phyloP scores from a whole-genome alignment of 2,113 vertebrate genomes.

The Thalassarche chlororhynchos region DNA sequence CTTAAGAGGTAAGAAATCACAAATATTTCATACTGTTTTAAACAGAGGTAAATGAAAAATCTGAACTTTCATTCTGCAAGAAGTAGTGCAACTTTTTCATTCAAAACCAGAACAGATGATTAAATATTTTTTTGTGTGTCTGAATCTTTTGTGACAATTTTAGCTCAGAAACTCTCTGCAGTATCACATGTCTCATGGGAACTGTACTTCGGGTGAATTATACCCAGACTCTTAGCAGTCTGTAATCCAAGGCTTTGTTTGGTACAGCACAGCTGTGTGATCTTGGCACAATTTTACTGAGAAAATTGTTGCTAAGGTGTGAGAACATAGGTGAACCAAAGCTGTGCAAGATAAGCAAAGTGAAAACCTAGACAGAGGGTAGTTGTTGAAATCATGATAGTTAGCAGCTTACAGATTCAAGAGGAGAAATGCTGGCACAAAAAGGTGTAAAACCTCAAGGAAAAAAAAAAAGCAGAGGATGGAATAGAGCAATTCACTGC shows the following conservation, averaged over 20 bases:
- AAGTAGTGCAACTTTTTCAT: background rate
- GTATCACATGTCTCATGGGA: background rate
- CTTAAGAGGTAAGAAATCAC: background rate
- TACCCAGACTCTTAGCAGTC: background rate
- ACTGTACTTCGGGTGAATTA: background rate
- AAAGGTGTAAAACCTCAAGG: background rate
- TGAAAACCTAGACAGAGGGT: background rate
- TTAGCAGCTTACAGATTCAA: background rate
- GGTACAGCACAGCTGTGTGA: background rate
- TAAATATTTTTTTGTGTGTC: background rate
- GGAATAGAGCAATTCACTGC: background rate
- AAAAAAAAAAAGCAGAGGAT: background rate
- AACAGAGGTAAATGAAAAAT: background rate
- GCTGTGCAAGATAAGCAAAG: conserved; percentile 3
- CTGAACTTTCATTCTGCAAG: background rate
- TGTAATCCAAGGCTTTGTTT: background rate
- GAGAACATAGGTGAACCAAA: background rate
- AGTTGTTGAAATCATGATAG: background rate
- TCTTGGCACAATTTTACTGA: background rate
- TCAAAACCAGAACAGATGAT: background rate
- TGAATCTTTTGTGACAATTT: background rate
- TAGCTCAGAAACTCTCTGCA: background rate
- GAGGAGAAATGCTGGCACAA: background rate
- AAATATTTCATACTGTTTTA: background rate
- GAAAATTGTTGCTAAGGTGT: background rate